Percentiles rank a stretch among this genome's conserved stretches.
Evolutionary conservation across 1,140 invertebrate genomes (phyloP).

Genomic region (Apis florea): DNA sequence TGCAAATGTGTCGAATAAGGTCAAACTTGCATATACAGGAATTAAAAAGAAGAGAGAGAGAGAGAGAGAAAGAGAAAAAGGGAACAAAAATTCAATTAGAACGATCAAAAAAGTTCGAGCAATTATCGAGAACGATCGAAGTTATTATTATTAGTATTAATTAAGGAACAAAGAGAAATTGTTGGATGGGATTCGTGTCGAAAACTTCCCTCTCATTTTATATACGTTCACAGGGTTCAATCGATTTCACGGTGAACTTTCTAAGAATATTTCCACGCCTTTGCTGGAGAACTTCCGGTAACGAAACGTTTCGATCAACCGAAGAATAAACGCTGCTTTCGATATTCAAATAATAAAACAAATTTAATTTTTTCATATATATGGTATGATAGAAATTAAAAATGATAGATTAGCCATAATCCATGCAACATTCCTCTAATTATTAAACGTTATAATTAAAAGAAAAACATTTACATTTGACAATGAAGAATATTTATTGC

Average conservation of each 20-base stretch:
- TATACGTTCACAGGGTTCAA: conserved; percentile 4
- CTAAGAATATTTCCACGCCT: conserved; percentile 11
- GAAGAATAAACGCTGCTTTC: neutral
- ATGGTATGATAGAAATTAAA: too few species aligned
- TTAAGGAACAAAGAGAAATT: neutral
- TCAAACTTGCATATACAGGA: neutral
- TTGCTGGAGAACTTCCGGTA: conserved; percentile 15
- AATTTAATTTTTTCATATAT: neutral
- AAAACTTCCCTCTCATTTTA: neutral
- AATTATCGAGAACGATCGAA: conserved; percentile 3
- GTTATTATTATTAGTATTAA: conserved; percentile 40
- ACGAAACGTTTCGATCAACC: conserved; percentile 19
- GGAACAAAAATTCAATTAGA: conserved; percentile 11
- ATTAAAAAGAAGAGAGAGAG: too few species aligned
- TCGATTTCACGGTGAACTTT: conserved; percentile 22
- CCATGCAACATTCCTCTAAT: too few species aligned
- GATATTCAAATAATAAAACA: neutral
- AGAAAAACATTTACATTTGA: too few species aligned
- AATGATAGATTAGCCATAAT: too few species aligned
- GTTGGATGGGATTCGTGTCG: neutral
- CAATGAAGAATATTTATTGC: too few species aligned
- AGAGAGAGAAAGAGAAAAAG: too few species aligned
- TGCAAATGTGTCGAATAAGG: neutral
- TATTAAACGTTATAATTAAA: too few species aligned
- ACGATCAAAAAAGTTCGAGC: neutral